Percentiles rank a stretch among this genome's conserved stretches.
phyloP scores from a whole-genome alignment of 1,140 invertebrate species.

The Caenorhabditis latens region DNA sequence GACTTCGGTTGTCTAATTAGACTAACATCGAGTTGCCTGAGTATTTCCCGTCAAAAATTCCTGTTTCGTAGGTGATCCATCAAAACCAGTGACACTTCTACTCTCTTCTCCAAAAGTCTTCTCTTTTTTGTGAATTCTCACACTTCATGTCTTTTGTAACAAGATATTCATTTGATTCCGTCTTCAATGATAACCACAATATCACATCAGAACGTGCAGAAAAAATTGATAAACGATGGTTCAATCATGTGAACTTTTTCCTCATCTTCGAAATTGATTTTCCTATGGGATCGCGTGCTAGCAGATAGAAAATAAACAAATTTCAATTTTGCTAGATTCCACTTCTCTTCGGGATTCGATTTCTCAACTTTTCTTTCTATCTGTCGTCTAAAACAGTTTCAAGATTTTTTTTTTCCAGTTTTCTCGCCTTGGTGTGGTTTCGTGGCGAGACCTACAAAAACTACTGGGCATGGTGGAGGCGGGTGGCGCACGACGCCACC shows the following conservation, averaged over 20 bases:
- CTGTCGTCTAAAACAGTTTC: background rate
- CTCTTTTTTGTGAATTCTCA: constrained; percentile 21
- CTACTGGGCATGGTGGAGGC: constrained; percentile 52
- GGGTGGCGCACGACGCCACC: constrained; percentile 56
- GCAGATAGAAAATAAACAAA: background rate
- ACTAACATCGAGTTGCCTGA: too few relatives aligned
- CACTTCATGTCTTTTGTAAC: background rate
- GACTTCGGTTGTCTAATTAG: too few relatives aligned
- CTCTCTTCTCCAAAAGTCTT: background rate
- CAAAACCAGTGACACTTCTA: constrained; percentile 41
- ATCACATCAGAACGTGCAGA: background rate
- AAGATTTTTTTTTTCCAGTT: background rate
- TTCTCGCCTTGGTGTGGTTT: constrained; percentile 41
- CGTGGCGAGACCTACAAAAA: constrained; percentile 41
- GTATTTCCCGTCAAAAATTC: constrained; percentile 24
- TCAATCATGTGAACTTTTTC: too few relatives aligned
- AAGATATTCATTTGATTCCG: background rate
- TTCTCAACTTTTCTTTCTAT: background rate
- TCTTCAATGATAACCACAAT: background rate
- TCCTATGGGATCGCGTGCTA: background rate
- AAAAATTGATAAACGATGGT: background rate
- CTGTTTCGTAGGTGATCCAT: constrained; percentile 48
- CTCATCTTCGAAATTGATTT: background rate
- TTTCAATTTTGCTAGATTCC: background rate
- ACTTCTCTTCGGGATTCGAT: background rate